Base-by-base conservation (phyloP, 2,113 vertebrate species). In the Oreochromis tanganicae region DNA sequence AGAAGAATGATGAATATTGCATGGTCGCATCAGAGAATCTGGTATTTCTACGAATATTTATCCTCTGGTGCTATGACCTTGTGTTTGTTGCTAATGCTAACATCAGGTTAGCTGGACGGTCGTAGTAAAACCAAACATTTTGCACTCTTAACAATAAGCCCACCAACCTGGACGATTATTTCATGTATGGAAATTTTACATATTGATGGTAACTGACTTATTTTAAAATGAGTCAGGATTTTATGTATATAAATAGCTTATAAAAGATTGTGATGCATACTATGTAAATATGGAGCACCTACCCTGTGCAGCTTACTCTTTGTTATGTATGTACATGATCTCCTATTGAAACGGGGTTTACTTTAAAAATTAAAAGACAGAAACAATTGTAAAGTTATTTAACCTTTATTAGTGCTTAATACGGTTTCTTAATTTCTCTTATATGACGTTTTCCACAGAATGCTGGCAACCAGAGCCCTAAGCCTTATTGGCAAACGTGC, bases 381-480 rank as follows among this genome's bases (percentile, higher is more conserved):
- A 17, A 55, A 36, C 2, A 14, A 9, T 41, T 56, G 3, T 21
- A 68, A 12, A 3, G 16, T 78, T 7, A 32, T 78, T 32, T 50
- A 75, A 75, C 43, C 24, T 78, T 78, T 75, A 48, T 17, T 46
- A 48, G 24, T 81, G 52, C 14, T 83, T 55, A 55, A 41, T 61
- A 50, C 3, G 8, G 13, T 50, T 46, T 61, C 8, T 38, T 59
- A 68, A 57, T 55, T 4, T 82, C 1, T 75, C 16, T 34, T 3
- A 24, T 34, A 34, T 88, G 10, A 57, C 14, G 2, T 81, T 57
- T 78, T 29, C 36, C 14, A 52, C 92, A 99, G 98, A 94, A 99
- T 99, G 98, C 94, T 99, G 97, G 97, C 97, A 43, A 94, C 97
- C 34, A 97, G 97, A 93, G 97, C 91, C 0, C 94, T 99, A 19